Evolutionary conservation across 2,888 invertebrate species (phyloP).

Genomic region (Ornithoptera alexandrae): DNA sequence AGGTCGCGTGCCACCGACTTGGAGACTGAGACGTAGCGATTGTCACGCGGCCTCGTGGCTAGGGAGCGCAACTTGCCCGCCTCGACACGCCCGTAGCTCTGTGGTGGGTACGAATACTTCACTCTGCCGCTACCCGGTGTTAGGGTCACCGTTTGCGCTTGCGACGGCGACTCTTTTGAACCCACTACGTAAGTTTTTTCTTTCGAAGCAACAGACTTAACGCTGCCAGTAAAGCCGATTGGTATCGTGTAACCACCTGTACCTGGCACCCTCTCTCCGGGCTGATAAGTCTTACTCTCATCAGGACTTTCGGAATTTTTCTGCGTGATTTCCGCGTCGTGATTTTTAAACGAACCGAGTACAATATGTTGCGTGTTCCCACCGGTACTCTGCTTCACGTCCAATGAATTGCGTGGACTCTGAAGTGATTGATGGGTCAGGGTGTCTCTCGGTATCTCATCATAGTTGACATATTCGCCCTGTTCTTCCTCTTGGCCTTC

Average conservation of each 20-base stretch:
- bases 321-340: constrained; percentile 82
- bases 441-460: constrained; percentile 71
- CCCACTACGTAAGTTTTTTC: constrained; percentile 80
- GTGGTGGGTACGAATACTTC: constrained; percentile 54
- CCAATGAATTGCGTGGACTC: constrained; percentile 56
- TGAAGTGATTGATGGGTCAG: constrained; percentile 60
- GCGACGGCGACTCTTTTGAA: constrained; percentile 80
- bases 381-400: constrained; percentile 71
- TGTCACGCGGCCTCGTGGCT: constrained; percentile 66
- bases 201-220: constrained; percentile 83
- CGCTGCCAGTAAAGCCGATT: constrained; percentile 83
- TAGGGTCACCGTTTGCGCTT: constrained; percentile 82
- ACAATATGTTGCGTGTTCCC: constrained; percentile 83
- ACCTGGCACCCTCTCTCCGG: constrained; percentile 84
- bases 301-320: constrained; percentile 74
- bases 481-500: constrained; percentile 71
- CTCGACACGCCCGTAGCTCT: constrained; percentile 50
- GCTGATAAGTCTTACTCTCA: constrained; percentile 80
- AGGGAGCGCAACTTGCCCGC: constrained; percentile 65
- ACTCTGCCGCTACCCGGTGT: constrained; percentile 74
- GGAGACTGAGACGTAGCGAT: constrained; percentile 87
- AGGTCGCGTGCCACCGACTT: constrained; percentile 89
- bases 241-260: constrained; percentile 84
- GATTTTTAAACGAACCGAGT: constrained; percentile 78
- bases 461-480: constrained; percentile 81